Base-by-base conservation (phyloP, 2,888 invertebrate species). In the Lapara coniferarum region DNA sequence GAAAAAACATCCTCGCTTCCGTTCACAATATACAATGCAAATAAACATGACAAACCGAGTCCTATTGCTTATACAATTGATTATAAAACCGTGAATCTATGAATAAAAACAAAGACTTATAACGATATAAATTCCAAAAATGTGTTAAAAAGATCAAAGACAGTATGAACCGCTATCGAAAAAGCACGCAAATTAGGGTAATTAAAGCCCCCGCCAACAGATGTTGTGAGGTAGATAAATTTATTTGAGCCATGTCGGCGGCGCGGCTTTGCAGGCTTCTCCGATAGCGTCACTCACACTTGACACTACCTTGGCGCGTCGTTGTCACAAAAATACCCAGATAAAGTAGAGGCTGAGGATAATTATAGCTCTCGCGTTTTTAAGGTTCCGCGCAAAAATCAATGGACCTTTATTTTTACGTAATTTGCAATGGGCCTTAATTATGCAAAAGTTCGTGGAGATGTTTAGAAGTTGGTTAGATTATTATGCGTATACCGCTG, bases 271-370 rank as follows among this genome's bases (percentile, higher is more conserved):
- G 86, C 85, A 79, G 80, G 77, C 74, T 76, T 55, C 56, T 6
- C 75, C 80, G 92, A 92, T 92, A 92, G 89, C 81, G 92, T 90
- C 92, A 89, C 83, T 90, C 86, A 85, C 88, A 86, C 84, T 85
- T 83, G 82, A 81, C 79, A 76, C 76, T 85, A 78, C 84, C 83
- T 83, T 80, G 81, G 81, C 82, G 83, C 83, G 85, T 75, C 76
- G 76, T 77, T 77, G 84, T 87, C 81, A 79, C 76, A 76, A 77
- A 80, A 77, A 80, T 83, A 81, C 81, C 75, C 74, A 83, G 85
- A 85, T 85, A 85, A 87, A 87, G 83, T 81, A 78, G 74, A 53
- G 14, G 52, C 53, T 13, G 19, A 14, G 78, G 75, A 76, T 80
- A 77, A 77, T 82, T 78, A 76, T 78, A 79, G 78, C 58, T 13